Percentiles rank a stretch among this genome's conserved stretches.
Evolutionary conservation across 2,113 vertebrate genomes (phyloP).

Genomic region (Hydrochoerus hydrochaeris): DNA sequence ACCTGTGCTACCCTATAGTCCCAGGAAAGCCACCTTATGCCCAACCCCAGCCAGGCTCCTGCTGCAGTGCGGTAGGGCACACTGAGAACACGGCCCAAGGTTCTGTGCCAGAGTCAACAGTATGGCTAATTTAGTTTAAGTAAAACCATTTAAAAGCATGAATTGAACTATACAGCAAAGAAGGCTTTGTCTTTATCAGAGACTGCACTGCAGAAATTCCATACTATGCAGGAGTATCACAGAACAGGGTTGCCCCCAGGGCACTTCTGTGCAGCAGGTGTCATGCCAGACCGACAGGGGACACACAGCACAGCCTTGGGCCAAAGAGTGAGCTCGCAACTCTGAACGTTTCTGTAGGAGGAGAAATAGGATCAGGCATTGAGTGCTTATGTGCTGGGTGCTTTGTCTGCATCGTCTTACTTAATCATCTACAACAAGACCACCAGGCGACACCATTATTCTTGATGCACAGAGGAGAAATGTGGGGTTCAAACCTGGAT

Average conservation of each 20-base stretch:
- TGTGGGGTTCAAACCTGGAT: neutral
- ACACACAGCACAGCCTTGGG: neutral
- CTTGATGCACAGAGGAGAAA: neutral
- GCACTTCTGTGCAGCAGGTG: neutral
- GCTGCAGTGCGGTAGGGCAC: neutral
- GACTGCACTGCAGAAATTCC: constrained; percentile 82
- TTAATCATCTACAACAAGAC: neutral
- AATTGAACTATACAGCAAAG: constrained; percentile 59
- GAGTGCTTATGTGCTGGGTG: neutral
- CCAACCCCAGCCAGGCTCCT: neutral
- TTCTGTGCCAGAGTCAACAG: constrained; percentile 42
- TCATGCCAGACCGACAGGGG: neutral
- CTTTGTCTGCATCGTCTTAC: neutral
- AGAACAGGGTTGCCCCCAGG: neutral
- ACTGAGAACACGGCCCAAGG: neutral
- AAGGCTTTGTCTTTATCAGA: constrained; percentile 24
- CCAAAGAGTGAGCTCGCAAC: neutral
- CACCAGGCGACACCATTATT: neutral
- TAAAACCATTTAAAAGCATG: constrained; percentile 23
- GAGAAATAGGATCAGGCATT: neutral
- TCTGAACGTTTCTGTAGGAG: neutral
- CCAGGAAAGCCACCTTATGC: neutral
- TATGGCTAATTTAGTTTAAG: constrained; percentile 10
- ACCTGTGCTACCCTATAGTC: neutral
- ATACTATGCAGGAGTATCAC: neutral